Evolutionary conservation across 1,140 invertebrate species (phyloP).

Genomic region (Temnothorax nylanderi): DNA sequence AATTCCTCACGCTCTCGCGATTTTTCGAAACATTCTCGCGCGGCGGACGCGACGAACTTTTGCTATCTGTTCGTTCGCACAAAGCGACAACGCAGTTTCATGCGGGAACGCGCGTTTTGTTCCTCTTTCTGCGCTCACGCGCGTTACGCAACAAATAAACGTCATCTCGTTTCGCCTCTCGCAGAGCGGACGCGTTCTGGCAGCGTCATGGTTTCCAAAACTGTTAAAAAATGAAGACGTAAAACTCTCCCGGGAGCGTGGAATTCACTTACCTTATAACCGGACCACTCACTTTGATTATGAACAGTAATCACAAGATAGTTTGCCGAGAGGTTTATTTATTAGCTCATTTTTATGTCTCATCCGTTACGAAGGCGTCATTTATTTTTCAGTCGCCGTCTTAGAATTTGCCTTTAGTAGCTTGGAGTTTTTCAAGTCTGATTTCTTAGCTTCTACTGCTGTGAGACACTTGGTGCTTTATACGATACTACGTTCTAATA

Average conservation of each 20-base stretch:
- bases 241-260: background rate
- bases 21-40: constrained; percentile 19
- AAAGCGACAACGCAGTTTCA: constrained; percentile 44
- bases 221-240: constrained; percentile 7
- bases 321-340: background rate
- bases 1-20: constrained; percentile 13
- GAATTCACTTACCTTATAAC: background rate
- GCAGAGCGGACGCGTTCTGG: background rate
- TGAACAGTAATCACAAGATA: constrained; percentile 6
- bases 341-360: background rate
- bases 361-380: background rate
- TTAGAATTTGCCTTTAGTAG: background rate
- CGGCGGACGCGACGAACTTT: constrained; percentile 24
- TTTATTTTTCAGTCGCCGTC: background rate
- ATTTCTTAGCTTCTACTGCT: background rate
- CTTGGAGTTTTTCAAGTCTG: background rate
- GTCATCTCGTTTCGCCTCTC: background rate
- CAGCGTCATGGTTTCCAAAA: constrained; percentile 1
- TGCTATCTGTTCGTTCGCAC: constrained; percentile 21
- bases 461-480: background rate
- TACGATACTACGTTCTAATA: background rate
- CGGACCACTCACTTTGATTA: constrained; percentile 19
- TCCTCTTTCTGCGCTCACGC: background rate
- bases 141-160: constrained; percentile 15
- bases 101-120: constrained; percentile 15